Percentiles rank a stretch among this genome's conserved stretches.
phyloP scores from a whole-genome alignment of 1,140 invertebrate genomes.

The Tribolium castaneum region DNA sequence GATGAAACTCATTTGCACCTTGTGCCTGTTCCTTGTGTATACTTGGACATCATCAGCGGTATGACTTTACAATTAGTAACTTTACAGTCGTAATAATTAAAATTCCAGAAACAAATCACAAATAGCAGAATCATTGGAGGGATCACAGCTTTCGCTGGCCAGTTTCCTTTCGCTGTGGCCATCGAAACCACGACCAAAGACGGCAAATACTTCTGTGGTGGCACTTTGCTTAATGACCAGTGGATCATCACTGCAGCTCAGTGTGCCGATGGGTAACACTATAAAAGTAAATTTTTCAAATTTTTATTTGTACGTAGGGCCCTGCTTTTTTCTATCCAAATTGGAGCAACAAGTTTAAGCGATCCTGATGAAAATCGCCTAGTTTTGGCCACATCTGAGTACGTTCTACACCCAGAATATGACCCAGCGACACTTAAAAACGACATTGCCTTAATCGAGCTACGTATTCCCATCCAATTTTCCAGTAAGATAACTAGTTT shows the following conservation, averaged over 20 bases:
- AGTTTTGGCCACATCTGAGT: not conserved
- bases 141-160: not conserved
- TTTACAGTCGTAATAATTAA: not conserved
- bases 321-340: not conserved
- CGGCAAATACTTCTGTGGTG: not conserved
- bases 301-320: not conserved
- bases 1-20: not conserved
- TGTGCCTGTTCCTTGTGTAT: not conserved
- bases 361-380: not conserved
- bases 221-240: not conserved
- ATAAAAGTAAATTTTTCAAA: not conserved
- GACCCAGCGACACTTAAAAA: not conserved
- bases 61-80: not conserved
- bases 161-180: not conserved
- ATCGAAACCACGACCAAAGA: not conserved
- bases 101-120: not conserved
- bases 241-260: not conserved
- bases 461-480: not conserved
- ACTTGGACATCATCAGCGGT: not conserved
- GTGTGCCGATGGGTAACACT: not conserved
- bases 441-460: not conserved
- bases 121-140: not conserved
- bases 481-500: not conserved
- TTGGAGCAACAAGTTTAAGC: not conserved
- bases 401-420: not conserved